These are phyloP conservation scores for Crossaster papposus DNA, from an alignment of 53 echinoderm and acorn worm species.

Conservation along the genomic window DNA sequence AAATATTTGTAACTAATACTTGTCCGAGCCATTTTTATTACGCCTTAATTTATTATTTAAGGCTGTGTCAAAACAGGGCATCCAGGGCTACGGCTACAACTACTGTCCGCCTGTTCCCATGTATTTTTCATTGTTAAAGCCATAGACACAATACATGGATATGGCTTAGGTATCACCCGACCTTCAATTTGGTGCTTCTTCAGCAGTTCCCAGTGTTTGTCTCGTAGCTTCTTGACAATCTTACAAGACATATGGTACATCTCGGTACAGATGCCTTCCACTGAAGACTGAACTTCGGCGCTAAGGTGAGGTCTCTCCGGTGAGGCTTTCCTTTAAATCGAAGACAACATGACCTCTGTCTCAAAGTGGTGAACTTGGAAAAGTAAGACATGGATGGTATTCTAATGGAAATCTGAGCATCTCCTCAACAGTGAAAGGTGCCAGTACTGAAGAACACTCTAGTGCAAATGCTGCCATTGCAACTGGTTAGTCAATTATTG, in stretches of 20 bases:
- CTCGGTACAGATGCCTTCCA: constrained; percentile 93
- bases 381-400: too few relatives aligned
- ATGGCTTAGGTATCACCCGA: constrained; percentile 6
- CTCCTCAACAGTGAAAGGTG: too few relatives aligned
- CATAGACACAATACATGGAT: neutral
- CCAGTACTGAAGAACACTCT: too few relatives aligned
- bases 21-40: too few relatives aligned
- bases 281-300: constrained; percentile 85
- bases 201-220: constrained; percentile 93
- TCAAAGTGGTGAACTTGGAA: too few relatives aligned
- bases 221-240: constrained; percentile 72
- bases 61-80: too few relatives aligned
- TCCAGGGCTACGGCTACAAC: too few relatives aligned
- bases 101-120: neutral
- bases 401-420: too few relatives aligned
- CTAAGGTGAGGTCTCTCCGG: constrained; percentile 91
- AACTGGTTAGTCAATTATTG: neutral
- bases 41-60: too few relatives aligned
- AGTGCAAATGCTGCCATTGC: too few relatives aligned
- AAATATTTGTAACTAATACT: too few relatives aligned
- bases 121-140: neutral
- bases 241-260: constrained; percentile 83
- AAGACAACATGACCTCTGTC: neutral
- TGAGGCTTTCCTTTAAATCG: constrained; percentile 62
- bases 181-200: constrained; percentile 96